These are phyloP conservation scores for Pachydiplax longipennis DNA, from an alignment of 2,888 invertebrate species.

Conservation along the genomic window DNA sequence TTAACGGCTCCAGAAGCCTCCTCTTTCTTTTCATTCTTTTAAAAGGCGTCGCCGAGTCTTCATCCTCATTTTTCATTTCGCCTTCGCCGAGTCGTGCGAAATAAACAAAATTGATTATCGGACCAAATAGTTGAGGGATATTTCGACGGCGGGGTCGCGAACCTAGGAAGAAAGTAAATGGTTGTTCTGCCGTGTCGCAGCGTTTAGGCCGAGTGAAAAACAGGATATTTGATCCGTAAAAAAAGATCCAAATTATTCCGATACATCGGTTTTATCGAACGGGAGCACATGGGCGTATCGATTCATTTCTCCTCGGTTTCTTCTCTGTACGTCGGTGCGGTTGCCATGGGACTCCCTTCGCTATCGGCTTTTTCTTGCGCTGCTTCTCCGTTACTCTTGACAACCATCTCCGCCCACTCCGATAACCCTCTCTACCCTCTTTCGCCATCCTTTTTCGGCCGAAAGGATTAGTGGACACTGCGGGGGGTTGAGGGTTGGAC, in stretches of 20 bases:
- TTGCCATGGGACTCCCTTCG: not conserved
- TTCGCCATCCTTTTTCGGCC: not conserved
- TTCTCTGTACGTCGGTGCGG: not conserved
- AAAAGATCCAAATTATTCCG: constrained; percentile 25
- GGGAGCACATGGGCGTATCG: not conserved
- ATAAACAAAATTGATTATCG: not conserved
- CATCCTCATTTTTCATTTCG: not conserved
- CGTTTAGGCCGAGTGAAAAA: not conserved
- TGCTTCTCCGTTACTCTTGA: not conserved
- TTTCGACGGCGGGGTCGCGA: not conserved
- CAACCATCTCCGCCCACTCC: not conserved
- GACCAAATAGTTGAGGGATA: too few species aligned
- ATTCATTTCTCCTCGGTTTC: not conserved
- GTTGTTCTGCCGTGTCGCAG: not conserved
- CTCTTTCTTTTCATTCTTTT: not conserved
- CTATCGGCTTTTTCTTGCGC: not conserved
- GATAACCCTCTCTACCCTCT: not conserved
- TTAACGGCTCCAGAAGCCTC: not conserved
- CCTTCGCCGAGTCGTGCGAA: not conserved
- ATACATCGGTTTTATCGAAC: constrained; percentile 37
- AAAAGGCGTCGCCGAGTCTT: not conserved
- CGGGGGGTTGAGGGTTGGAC: not conserved
- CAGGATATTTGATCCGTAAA: constrained; percentile 34
- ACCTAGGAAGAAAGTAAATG: not conserved
- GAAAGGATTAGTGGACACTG: not conserved